Base-by-base conservation (phyloP, 2,888 invertebrate genomes). In the Ethmia dodecea region DNA sequence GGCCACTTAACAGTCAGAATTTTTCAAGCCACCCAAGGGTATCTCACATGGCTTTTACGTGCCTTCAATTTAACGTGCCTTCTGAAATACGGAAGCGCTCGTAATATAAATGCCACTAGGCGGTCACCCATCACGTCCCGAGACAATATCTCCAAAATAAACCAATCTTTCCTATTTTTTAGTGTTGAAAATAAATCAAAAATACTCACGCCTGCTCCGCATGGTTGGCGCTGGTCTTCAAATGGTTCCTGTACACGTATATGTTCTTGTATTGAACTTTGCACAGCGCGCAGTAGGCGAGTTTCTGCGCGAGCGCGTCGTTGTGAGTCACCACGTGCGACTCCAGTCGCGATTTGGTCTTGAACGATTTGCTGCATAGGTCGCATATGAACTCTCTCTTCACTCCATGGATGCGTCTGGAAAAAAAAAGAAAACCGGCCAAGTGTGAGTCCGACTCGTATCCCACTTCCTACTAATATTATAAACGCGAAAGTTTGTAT, bases 211-310 rank as follows among this genome's bases (percentile, higher is more conserved):
- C 27, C 2, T 51, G 49, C 16, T 64, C 55, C 0, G 63, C 52
- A 32, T 73, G 77, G 1, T 56, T 62, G 0, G 49, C 52, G 15
- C 65, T 75, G 1, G 62, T 68, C 42, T 45, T 58, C 39, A 76
- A 25, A 48, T 78, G 78, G 9, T 47, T 65, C 3, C 77, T 50
- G 11, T 76, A 76, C 0, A 73, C 63, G 8, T 68, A 53, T 2
- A 77, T 57, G 16, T 66, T 67, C 36, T 73, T 76, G 31, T 70
- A 78, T 30, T 77, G 77, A 0, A 69, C 47, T 0, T 52, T 18
- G 28, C 78, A 77, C 0, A 35, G n/a, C 0, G 40, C 20, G 31
- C 77, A 77, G 41, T 60, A 74, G 0, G 75, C 42, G 0, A 70
- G 42, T 1, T 46, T 52, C 29, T 40, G 44, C 0, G 68, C 67